Evolutionary conservation across 2,888 invertebrate genomes (phyloP).

Genomic region (Clistopyga incitator): DNA sequence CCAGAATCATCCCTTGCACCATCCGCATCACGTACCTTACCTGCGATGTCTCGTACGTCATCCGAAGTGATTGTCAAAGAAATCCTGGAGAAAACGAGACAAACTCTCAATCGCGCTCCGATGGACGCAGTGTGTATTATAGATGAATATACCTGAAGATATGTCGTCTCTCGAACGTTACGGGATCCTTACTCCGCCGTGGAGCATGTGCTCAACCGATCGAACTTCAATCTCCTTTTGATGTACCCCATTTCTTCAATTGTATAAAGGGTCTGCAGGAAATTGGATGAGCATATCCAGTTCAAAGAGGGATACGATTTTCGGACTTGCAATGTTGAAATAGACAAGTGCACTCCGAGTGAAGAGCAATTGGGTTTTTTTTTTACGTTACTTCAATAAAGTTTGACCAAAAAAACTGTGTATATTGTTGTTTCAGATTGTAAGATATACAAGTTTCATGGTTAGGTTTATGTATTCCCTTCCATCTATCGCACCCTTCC

Average conservation of each 20-base stretch:
- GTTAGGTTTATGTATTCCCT: constrained; percentile 37
- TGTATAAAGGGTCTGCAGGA: neutral
- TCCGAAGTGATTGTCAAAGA: constrained; percentile 38
- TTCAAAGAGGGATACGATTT: neutral
- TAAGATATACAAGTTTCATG: neutral
- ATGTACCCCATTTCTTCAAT: neutral
- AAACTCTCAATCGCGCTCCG: constrained; percentile 14
- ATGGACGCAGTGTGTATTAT: constrained; percentile 15
- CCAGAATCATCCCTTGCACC: neutral
- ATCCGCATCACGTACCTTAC: constrained; percentile 25
- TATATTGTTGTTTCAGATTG: neutral
- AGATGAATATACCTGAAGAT: constrained; percentile 22
- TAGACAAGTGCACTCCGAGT: neutral
- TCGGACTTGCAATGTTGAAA: neutral
- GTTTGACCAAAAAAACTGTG: too few relatives aligned
- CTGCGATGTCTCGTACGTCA: constrained; percentile 23
- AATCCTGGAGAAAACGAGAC: constrained; percentile 39
- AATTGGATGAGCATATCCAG: constrained; percentile 1
- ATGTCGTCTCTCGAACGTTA: neutral
- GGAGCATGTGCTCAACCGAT: constrained; percentile 11
- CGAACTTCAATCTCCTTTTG: constrained; percentile 10
- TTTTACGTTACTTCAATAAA: too few relatives aligned
- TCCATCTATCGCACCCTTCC: constrained; percentile 51
- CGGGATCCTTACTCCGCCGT: neutral
- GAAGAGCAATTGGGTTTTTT: neutral